phyloP scores from a whole-genome alignment of 1,140 invertebrate genomes.

The Ectropis grisescens region DNA sequence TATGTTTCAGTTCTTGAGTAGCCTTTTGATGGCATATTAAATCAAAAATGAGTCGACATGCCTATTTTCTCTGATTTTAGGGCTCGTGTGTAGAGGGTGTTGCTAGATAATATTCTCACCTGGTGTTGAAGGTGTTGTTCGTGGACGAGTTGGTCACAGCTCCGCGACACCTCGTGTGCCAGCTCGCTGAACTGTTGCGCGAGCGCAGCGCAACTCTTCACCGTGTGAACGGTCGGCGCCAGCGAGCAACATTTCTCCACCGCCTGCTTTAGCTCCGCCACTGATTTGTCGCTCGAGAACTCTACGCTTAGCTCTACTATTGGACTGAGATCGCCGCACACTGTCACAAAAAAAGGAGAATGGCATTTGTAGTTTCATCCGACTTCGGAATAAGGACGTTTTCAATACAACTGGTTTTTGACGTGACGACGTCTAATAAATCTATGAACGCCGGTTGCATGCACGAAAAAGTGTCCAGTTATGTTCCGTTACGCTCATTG shows the following conservation, averaged over 20 bases:
- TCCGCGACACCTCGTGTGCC: constrained; percentile 79
- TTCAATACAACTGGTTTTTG: no score
- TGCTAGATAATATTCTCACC: constrained; percentile 38
- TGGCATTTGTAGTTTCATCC: no score
- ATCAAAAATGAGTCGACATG: no score
- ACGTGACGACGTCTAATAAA: no score
- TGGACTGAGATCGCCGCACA: constrained; percentile 49
- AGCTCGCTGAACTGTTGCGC: constrained; percentile 88
- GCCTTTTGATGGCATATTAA: no score
- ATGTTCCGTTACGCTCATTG: no score
- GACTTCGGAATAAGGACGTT: no score
- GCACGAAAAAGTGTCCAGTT: no score
- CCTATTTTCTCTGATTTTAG: no score
- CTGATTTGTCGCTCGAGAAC: constrained; percentile 49
- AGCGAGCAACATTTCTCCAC: constrained; percentile 82
- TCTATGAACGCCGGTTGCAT: no score
- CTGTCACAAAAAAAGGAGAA: constrained; percentile 20
- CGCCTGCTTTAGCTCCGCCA: constrained; percentile 79
- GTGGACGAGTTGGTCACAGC: constrained; percentile 88
- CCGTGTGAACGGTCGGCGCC: constrained; percentile 82
- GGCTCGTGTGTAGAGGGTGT: no score
- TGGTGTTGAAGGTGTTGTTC: constrained; percentile 95
- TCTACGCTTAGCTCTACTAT: constrained; percentile 55
- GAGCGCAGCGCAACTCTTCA: constrained; percentile 82
- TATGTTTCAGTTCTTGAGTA: no score